phyloP scores from a whole-genome alignment of 2,113 vertebrate genomes.

The Edolisoma coerulescens region DNA sequence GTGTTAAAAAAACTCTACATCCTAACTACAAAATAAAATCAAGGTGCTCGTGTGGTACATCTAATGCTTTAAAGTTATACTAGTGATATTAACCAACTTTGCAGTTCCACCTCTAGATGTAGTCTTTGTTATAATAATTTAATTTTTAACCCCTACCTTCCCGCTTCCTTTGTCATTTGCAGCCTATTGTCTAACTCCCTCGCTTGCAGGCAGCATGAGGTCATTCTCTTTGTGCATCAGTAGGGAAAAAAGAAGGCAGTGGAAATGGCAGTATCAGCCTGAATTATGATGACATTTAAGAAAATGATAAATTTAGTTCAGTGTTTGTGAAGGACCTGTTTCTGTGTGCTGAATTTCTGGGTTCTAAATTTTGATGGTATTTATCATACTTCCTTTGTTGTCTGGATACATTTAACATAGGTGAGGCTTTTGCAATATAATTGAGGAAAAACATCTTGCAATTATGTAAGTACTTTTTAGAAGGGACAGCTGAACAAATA shows the following conservation, averaged over 20 bases:
- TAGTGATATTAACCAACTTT: neutral
- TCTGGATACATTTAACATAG: neutral
- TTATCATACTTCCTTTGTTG: neutral
- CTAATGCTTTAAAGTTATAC: neutral
- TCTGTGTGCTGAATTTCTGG: neutral
- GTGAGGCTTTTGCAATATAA: neutral
- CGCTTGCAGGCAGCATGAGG: neutral
- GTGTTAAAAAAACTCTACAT: neutral
- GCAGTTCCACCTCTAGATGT: neutral
- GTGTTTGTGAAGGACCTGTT: neutral
- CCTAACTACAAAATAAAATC: neutral
- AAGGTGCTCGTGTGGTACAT: neutral
- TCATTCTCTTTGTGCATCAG: neutral
- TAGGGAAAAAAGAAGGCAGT: neutral
- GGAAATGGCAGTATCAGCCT: neutral
- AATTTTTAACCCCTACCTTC: neutral
- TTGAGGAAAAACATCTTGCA: neutral
- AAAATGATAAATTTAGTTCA: neutral
- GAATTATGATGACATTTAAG: constrained; percentile 6
- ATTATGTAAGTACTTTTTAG: neutral
- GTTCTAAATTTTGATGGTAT: neutral
- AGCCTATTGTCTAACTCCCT: neutral
- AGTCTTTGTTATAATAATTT: neutral
- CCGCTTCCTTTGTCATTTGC: neutral
- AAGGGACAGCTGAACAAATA: constrained; percentile 8